Percentiles rank a stretch among this genome's conserved stretches.
Conservation (phyloP, 2,113 vertebrate species). For the Tringa solitaria region DNA sequence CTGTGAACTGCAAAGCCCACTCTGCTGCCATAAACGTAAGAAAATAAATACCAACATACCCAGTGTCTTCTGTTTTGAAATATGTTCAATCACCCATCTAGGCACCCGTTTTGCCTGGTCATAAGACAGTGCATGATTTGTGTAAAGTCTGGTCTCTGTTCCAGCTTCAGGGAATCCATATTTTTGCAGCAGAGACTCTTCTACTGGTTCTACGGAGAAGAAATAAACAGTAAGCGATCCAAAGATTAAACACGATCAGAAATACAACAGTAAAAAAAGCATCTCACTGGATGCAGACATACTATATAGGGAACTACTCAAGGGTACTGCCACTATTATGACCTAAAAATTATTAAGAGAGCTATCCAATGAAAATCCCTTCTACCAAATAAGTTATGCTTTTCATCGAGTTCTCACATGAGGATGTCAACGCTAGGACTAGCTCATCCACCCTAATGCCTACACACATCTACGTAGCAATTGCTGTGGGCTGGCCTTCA, state of each 20-base stretch:
- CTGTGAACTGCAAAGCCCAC: not conserved
- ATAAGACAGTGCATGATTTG: constrained; percentile 83
- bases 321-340: not conserved
- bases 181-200: constrained; percentile 67
- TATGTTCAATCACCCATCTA: constrained; percentile 85
- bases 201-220: constrained; percentile 54
- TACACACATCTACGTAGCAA: not conserved
- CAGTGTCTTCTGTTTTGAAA: constrained; percentile 76
- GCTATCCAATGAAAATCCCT: not conserved
- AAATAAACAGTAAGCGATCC: not conserved
- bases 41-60: constrained; percentile 62
- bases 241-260: not conserved
- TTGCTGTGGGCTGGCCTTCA: not conserved
- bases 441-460: not conserved
- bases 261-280: not conserved
- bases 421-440: not conserved
- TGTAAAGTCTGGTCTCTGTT: constrained; percentile 74
- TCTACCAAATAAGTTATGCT: not conserved
- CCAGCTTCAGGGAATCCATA: constrained; percentile 81
- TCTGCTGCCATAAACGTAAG: not conserved
- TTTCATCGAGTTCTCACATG: not conserved
- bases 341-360: not conserved
- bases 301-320: not conserved
- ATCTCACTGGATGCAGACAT: not conserved
- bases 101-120: constrained; percentile 81